Conservation (phyloP, 1,140 invertebrate species). For the Atta cephalotes region DNA sequence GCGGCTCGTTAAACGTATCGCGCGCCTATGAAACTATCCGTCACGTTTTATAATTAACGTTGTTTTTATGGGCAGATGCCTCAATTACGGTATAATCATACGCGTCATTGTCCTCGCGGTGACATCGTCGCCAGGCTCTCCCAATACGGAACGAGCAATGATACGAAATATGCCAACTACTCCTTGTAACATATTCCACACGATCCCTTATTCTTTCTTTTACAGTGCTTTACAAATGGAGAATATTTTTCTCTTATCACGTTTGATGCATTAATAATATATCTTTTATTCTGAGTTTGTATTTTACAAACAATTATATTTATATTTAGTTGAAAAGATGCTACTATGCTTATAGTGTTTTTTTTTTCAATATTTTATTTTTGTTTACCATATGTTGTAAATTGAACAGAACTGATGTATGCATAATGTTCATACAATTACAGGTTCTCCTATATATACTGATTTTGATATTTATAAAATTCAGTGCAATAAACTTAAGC, state of each 20-base stretch:
- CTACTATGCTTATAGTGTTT: not conserved
- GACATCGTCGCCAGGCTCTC: not conserved
- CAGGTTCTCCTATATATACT: not conserved
- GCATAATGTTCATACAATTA: not conserved
- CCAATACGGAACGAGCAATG: not conserved
- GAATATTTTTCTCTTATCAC: not conserved
- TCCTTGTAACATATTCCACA: not conserved
- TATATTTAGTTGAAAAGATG: not conserved
- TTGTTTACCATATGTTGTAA: constrained; percentile 19
- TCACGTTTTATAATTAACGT: constrained; percentile 66
- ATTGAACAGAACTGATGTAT: not conserved
- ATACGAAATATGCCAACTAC: not conserved
- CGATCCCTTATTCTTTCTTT: not conserved
- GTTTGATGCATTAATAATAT: not conserved
- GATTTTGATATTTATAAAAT: not conserved
- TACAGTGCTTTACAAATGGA: not conserved
- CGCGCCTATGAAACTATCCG: constrained; percentile 35
- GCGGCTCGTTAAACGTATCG: not conserved
- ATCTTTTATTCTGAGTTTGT: not conserved
- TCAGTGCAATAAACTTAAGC: not conserved
- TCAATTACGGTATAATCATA: not conserved
- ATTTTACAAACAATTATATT: not conserved
- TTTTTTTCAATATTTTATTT: not conserved
- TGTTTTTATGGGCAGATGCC: constrained; percentile 43
- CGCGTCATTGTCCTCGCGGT: not conserved